Conservation (phyloP, 2,113 vertebrate genomes). For the Talpa occidentalis region DNA sequence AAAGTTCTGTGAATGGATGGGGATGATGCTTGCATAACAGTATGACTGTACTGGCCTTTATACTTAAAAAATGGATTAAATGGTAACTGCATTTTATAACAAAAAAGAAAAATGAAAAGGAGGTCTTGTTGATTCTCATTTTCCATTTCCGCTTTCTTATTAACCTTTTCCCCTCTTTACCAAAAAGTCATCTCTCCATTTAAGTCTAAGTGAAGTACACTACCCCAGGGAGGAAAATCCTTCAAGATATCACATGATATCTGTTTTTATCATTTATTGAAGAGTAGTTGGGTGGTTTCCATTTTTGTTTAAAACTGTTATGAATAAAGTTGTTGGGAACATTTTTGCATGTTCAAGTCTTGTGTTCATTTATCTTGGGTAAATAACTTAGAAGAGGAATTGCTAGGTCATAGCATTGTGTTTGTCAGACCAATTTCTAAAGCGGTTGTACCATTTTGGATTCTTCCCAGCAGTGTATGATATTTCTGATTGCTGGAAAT, state of each 20-base stretch:
- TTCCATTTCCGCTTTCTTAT: background rate
- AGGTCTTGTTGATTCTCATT: background rate
- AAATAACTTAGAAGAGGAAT: background rate
- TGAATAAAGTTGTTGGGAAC: background rate
- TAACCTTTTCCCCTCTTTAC: background rate
- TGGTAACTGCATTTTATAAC: background rate
- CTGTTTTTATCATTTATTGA: background rate
- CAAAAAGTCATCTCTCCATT: background rate
- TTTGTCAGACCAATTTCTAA: background rate
- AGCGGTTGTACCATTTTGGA: background rate
- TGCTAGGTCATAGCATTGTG: background rate
- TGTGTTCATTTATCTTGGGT: slow-evolving; percentile 33
- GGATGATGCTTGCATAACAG: background rate
- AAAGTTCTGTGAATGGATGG: background rate
- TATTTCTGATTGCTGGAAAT: slow-evolving; percentile 26
- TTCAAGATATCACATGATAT: background rate
- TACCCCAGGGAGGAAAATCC: background rate
- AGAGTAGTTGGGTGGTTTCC: background rate
- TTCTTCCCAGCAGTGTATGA: background rate
- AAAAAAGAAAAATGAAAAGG: background rate
- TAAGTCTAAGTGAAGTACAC: background rate
- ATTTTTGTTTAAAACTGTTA: background rate
- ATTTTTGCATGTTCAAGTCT: background rate
- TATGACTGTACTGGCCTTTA: background rate
- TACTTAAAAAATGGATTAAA: background rate